A percentile compares a stretch with the other conserved stretches of the same genome.
phyloP scores from a whole-genome alignment of 1,140 invertebrate species.

The Zophobas morio region DNA sequence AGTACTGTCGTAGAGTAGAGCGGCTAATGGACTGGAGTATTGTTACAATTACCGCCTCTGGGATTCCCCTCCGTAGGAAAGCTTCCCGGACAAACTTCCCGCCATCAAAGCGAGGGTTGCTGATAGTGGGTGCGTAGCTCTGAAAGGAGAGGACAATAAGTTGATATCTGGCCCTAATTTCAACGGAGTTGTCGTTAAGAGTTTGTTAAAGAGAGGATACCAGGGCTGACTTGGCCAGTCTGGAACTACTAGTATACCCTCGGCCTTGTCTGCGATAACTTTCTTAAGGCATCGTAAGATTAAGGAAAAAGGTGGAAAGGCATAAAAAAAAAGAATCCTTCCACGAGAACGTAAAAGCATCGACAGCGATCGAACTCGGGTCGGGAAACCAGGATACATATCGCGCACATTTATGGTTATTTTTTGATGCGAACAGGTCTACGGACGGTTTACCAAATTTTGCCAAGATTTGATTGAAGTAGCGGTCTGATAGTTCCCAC shows the following conservation, averaged over 20 bases:
- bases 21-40: no score
- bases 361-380: conserved; percentile 52
- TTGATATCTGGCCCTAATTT: no score
- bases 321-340: conserved; percentile 56
- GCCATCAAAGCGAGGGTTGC: no score
- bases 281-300: conserved; percentile 57
- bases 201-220: not conserved
- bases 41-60: no score
- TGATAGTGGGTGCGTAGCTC: no score
- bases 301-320: conserved; percentile 62
- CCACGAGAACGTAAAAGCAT: conserved; percentile 58
- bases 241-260: conserved; percentile 58
- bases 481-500: not conserved
- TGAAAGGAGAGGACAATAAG: conserved; percentile 23
- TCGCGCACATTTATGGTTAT: conserved; percentile 59
- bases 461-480: conserved; percentile 47
- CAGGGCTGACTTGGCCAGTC: conserved; percentile 56
- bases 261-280: conserved; percentile 58
- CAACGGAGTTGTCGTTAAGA: no score
- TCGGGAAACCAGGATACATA: conserved; percentile 59
- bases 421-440: conserved; percentile 59
- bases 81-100: no score
- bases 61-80: no score
- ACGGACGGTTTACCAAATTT: conserved; percentile 56
- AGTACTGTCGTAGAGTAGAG: no score